A percentile compares a stretch with the other conserved stretches of the same genome.
These are phyloP conservation scores for Ceyx cyanopectus DNA, from an alignment of 2,113 vertebrate genomes.

Conservation along the genomic window DNA sequence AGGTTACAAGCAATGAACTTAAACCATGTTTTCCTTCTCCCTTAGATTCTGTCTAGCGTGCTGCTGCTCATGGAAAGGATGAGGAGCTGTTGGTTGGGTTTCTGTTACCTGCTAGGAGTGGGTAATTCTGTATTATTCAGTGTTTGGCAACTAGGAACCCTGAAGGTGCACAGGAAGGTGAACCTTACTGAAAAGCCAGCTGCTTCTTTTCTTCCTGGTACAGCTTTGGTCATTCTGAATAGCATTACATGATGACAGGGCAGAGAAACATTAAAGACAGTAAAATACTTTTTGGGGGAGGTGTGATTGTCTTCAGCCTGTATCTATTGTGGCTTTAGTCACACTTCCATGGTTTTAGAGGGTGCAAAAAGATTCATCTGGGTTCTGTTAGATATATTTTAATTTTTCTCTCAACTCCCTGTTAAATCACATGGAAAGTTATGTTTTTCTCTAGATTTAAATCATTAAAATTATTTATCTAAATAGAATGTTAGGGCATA, in stretches of 20 bases:
- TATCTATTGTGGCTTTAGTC: not conserved
- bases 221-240: not conserved
- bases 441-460: not conserved
- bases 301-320: fast-evolving
- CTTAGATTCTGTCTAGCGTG: not conserved
- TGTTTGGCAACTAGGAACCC: not conserved
- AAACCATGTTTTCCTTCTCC: not conserved
- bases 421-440: not conserved
- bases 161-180: not conserved
- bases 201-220: not conserved
- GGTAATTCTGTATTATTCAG: not conserved
- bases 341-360: not conserved
- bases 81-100: not conserved
- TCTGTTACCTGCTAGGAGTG: not conserved
- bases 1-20: not conserved
- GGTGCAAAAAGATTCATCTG: not conserved
- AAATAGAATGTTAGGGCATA: not conserved
- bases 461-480: not conserved
- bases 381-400: not conserved
- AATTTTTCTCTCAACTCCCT: not conserved
- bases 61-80: not conserved
- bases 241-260: not conserved
- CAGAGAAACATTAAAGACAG: not conserved
- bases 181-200: not conserved
- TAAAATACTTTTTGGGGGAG: not conserved